Base-by-base conservation (phyloP, 2,888 invertebrate species). In the Biston betularia region DNA sequence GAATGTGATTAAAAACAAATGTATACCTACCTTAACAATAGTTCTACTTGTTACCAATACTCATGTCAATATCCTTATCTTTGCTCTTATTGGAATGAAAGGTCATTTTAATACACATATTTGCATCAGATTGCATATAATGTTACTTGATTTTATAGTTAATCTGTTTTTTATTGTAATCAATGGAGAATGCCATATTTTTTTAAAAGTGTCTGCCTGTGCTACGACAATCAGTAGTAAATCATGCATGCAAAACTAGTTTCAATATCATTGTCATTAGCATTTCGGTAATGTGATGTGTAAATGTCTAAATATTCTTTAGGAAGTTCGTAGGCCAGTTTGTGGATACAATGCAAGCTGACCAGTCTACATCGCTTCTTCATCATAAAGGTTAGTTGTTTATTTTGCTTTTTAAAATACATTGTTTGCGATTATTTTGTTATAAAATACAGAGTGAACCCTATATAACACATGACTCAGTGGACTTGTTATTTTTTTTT, bases 341-440 rank as follows among this genome's bases (percentile, higher is more conserved):
- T 58, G 45, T 62, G 61, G 38, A 54, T 24, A 69, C 55, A 62
- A 74, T 74, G 74, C 70, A 65, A 71, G 67, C 68, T 63, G 70
- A 71, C 69, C 56, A 46, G 46, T 56, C 66, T 14, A 66, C 74
- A 60, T 71, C 70, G 68, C 69, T 74, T 33, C 71, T 74, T 42
- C 63, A 24, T 15, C 69, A 59, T 55, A 71, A 69, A 74, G 74
- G 74, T 74, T 50, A 60, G 71, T 70, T 45, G 44, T 49, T 33
- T 48, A n/a, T 15, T 57, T 57, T 57, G 56, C 35, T 35, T 58
- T 53, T 53, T 24, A n/a, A 40, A 38, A n/a, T 42, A 49, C 33
- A 46, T n/a, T 14, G 44, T 46, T 46, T 46, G 6, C 9, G 0
- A 14, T 48, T 40, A 34, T 14, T 50, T 54, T 48, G 14, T 35